Evolutionary conservation across 2,888 invertebrate genomes (phyloP), one percentile per base, ranked within the genome.

Genomic region (Ophonus ardosiacus): DNA sequence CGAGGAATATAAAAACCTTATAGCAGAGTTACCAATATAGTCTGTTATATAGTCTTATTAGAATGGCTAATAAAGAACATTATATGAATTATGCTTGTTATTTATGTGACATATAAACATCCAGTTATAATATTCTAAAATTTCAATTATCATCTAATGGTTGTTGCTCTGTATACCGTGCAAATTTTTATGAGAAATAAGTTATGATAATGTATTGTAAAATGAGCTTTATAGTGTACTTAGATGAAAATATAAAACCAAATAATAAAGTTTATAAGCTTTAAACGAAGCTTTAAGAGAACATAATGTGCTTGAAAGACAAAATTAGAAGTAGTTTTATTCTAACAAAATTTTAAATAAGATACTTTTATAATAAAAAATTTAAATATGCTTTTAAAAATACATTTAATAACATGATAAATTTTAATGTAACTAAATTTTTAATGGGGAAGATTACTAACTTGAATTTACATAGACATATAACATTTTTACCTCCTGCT

Each of bases 1-100:
- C 15, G 85, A 86, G 83, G 86, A 87, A 82, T 85, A 86, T 43
- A 86, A 85, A 63, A 85, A 86, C 61, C 57, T 87, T 8, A 68
- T 86, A 15, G 38, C 65, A 24, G 82, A 85, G 24, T 82, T 87
- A 38, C 81, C 85, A 43, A 38, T 87, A n/a, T 87, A 85, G 80
- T 38, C n/a, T 78, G 56, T 57, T 18, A 59, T 78, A 40, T 21
- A 61, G 4, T 78, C 43, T 40, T 78, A n/a, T 80, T 78, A 51
- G 13, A 6, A 31, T 31, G 31, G 31, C 31, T 82, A 74, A 83
- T 61, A 56, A 59, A 61, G 38, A 15, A 2, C 24, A 76, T 17
- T 17, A 76, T 74, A 7, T 18, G 13, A 38, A 71, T 31, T 71
- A 71, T 71, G 2, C 10, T 71, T 40, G 17, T 76, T 51, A 68